A percentile compares a stretch with the other conserved stretches of the same genome.
phyloP scores from a whole-genome alignment of 2,888 invertebrate genomes.

The Philereme vetulata region DNA sequence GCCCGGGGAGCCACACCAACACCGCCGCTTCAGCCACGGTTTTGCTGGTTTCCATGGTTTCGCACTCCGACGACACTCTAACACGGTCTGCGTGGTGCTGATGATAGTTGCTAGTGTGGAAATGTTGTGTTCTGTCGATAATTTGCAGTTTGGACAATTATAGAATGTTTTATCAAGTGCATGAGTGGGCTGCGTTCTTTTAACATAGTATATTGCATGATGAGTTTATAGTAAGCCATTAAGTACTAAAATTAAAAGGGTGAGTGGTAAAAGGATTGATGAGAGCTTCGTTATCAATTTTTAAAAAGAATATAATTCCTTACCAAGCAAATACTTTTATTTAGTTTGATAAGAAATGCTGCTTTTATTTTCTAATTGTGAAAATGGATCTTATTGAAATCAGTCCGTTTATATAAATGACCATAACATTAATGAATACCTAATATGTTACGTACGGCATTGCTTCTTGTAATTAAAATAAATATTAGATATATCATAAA shows the following conservation, averaged over 20 bases:
- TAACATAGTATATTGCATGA: slow-evolving; percentile 34
- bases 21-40: slow-evolving; percentile 80
- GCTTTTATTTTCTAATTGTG: too few species aligned
- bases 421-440: not conserved
- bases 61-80: slow-evolving; percentile 86
- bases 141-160: slow-evolving; percentile 30
- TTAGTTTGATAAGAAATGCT: not conserved
- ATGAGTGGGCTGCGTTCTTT: slow-evolving; percentile 32
- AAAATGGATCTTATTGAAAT: not conserved
- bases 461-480: not conserved
- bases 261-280: slow-evolving; percentile 6
- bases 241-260: slow-evolving; percentile 3
- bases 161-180: slow-evolving; percentile 32
- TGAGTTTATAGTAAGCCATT: not conserved
- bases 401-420: not conserved
- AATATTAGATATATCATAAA: not conserved
- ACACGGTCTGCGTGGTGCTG: slow-evolving; percentile 85
- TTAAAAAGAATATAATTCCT: not conserved
- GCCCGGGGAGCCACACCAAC: slow-evolving; percentile 77
- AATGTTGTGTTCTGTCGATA: slow-evolving; percentile 50
- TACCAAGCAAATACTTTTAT: not conserved
- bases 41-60: slow-evolving; percentile 85
- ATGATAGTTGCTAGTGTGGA: slow-evolving; percentile 58
- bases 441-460: not conserved
- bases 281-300: slow-evolving; percentile 3